Percentiles rank a stretch among this genome's conserved stretches.
phyloP scores from a whole-genome alignment of 1,140 invertebrate genomes.

The Drosophila tristis region DNA sequence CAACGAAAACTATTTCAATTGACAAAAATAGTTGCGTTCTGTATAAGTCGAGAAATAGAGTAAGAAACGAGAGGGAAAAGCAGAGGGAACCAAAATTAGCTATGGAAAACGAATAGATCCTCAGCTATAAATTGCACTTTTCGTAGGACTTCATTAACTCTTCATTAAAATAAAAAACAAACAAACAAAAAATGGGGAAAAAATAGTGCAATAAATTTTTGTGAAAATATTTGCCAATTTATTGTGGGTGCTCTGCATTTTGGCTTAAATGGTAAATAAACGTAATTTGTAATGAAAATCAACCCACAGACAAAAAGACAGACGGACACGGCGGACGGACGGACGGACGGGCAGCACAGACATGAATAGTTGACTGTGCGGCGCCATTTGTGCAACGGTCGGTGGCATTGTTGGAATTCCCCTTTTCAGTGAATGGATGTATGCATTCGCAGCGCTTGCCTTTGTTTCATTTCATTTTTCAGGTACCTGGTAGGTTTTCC shows the following conservation, averaged over 20 bases:
- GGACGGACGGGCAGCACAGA: conserved; percentile 6
- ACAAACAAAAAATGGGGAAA: conserved; percentile 22
- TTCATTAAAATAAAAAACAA: background rate
- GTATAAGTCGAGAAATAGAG: too few relatives aligned
- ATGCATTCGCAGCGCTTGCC: background rate
- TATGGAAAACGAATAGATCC: too few relatives aligned
- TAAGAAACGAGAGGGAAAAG: too few relatives aligned
- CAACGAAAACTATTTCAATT: background rate
- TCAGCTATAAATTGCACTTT: background rate
- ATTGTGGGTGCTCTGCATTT: conserved; percentile 16
- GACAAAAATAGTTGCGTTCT: too few relatives aligned
- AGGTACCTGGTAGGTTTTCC: too few relatives aligned
- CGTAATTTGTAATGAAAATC: conserved; percentile 76
- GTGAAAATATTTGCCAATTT: conserved; percentile 46
- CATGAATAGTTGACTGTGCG: conserved; percentile 32
- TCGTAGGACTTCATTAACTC: conserved; percentile 24
- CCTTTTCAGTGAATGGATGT: conserved; percentile 22
- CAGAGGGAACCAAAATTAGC: too few relatives aligned
- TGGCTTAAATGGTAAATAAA: conserved; percentile 70
- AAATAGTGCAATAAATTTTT: conserved; percentile 21
- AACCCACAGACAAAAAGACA: conserved; percentile 24
- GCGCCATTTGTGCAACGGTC: conserved; percentile 20
- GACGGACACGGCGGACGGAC: background rate
- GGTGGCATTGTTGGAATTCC: conserved; percentile 57
- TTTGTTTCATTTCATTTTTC: conserved; percentile 23